phyloP scores from a whole-genome alignment of 2,113 vertebrate genomes.

The Eretmodus cyanostictus region DNA sequence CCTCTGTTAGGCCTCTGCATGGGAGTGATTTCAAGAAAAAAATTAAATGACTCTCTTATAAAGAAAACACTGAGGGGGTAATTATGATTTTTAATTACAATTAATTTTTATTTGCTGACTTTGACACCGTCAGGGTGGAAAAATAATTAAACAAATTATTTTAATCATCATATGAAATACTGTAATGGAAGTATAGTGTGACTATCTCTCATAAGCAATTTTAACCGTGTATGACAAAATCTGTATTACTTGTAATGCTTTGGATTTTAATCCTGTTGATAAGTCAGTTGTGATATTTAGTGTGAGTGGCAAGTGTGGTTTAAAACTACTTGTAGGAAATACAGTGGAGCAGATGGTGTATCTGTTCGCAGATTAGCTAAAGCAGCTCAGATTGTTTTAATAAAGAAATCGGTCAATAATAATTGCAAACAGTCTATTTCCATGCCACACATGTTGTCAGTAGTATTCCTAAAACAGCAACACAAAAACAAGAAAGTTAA shows the following conservation, averaged over 20 bases:
- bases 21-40: conserved; percentile 4
- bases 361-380: not conserved
- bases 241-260: not conserved
- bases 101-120: not conserved
- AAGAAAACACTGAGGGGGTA: not conserved
- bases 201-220: not conserved
- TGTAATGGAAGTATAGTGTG: not conserved
- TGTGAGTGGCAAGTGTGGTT: not conserved
- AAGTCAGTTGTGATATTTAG: not conserved
- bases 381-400: not conserved
- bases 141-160: not conserved
- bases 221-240: not conserved
- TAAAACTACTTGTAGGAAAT: not conserved
- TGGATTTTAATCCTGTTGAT: not conserved
- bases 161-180: not conserved
- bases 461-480: not conserved
- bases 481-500: not conserved
- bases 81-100: not conserved
- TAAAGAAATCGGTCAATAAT: not conserved
- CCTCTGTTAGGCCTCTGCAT: not conserved
- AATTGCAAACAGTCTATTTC: not conserved
- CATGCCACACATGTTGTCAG: not conserved
- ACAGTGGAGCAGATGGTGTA: not conserved
- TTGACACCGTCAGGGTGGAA: accelerated
- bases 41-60: not conserved